Evolutionary conservation across 2,113 vertebrate genomes (phyloP).

Genomic region (Tetrao urogallus): DNA sequence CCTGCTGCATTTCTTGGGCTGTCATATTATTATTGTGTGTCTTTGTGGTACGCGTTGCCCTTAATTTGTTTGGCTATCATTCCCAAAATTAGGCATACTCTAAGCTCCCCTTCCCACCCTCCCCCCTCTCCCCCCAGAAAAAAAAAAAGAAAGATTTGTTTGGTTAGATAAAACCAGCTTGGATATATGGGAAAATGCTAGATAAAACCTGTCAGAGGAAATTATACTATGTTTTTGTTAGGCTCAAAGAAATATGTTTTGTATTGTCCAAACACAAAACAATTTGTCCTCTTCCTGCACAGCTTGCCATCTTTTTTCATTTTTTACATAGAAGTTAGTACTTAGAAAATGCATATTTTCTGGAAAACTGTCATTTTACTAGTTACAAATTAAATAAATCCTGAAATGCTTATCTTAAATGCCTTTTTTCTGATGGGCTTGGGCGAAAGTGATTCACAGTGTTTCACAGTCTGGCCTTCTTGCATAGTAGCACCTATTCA

Average conservation of each 20-base stretch:
- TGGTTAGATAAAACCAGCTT: conserved; percentile 1
- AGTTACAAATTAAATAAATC: conserved; percentile 15
- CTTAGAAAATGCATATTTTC: background rate
- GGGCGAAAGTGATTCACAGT: background rate
- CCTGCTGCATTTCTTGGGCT: background rate
- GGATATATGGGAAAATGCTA: conserved; percentile 45
- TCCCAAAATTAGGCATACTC: background rate
- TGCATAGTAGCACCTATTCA: background rate
- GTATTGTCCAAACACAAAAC: conserved; percentile 27
- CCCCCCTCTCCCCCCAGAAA: too few species aligned
- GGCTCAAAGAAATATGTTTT: conserved; percentile 35
- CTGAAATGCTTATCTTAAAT: background rate
- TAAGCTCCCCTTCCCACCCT: too few species aligned
- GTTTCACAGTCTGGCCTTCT: background rate
- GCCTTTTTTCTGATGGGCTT: background rate
- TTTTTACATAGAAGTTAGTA: background rate
- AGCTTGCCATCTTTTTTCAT: conserved; percentile 11
- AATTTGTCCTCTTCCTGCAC: conserved; percentile 36
- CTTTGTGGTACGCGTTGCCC: background rate
- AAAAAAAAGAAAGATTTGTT: background rate
- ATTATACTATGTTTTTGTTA: conserved; percentile 36
- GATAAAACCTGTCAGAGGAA: conserved; percentile 55
- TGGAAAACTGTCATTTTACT: background rate
- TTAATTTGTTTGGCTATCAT: background rate
- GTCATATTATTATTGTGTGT: background rate